phyloP scores from a whole-genome alignment of 2,113 vertebrate species.

The Otocyon megalotis region DNA sequence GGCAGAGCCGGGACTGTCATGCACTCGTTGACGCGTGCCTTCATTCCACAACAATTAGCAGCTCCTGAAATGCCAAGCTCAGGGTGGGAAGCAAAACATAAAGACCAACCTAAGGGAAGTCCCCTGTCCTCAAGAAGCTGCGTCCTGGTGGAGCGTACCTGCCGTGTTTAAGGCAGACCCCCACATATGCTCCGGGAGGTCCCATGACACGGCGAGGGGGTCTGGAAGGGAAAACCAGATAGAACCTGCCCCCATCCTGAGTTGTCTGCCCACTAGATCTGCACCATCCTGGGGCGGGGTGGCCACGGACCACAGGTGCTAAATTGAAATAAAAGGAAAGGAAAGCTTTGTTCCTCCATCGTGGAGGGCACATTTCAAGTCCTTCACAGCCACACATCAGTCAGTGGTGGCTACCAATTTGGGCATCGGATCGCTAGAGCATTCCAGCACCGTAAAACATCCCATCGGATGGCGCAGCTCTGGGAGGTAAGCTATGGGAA shows the following conservation, averaged over 20 bases:
- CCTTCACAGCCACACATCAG: accelerated
- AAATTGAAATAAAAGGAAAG: accelerated
- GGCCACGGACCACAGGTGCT: background rate
- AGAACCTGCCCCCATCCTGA: accelerated
- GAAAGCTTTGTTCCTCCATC: accelerated
- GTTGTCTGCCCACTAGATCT: accelerated
- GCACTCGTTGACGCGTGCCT: accelerated
- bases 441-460: accelerated
- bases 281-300: accelerated
- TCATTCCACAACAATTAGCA: background rate
- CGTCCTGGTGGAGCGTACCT: background rate
- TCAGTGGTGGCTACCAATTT: background rate
- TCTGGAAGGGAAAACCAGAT: background rate
- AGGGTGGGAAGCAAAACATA: background rate
- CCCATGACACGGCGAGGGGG: accelerated
- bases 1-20: background rate
- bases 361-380: too few relatives aligned
- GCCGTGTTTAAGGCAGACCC: background rate
- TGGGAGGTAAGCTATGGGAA: accelerated
- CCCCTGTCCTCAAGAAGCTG: background rate
- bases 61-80: background rate
- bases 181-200: too few relatives aligned
- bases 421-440: background rate
- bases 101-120: background rate
- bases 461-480: accelerated